phyloP scores from a whole-genome alignment of 2,113 vertebrate genomes.

The Paramormyrops kingsleyae region DNA sequence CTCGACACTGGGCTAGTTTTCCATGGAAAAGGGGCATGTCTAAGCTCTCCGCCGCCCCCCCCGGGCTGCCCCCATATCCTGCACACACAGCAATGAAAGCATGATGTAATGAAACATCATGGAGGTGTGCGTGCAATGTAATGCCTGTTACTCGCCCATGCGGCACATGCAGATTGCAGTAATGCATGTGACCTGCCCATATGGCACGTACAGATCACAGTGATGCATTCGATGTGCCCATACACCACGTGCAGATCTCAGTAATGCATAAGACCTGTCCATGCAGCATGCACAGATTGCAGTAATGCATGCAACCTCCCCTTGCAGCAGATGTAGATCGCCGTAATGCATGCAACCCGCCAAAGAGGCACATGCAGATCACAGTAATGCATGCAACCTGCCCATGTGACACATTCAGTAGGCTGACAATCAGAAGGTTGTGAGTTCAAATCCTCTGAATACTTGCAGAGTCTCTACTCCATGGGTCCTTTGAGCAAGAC shows the following conservation, averaged over 20 bases:
- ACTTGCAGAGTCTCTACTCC: too few relatives aligned
- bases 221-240: constrained; percentile 57
- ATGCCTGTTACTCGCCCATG: constrained; percentile 56
- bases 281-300: constrained; percentile 33
- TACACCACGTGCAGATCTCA: constrained; percentile 55
- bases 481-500: too few relatives aligned
- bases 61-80: not conserved
- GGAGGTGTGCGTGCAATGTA: constrained; percentile 36
- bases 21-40: not conserved
- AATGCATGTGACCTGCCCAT: constrained; percentile 56
- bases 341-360: too few relatives aligned
- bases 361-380: too few relatives aligned
- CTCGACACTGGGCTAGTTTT: constrained; percentile 25
- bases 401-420: constrained; percentile 2
- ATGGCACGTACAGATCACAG: constrained; percentile 53
- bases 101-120: not conserved
- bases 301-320: constrained; percentile 22
- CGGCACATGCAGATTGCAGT: constrained; percentile 55
- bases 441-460: too few relatives aligned
- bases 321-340: too few relatives aligned
- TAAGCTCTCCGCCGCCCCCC: not conserved
- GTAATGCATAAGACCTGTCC: constrained; percentile 56
- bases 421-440: too few relatives aligned
- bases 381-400: not conserved
- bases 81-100: not conserved